Evolutionary conservation across 1,140 invertebrate genomes (phyloP).

Genomic region (Archivesica marissinica): DNA sequence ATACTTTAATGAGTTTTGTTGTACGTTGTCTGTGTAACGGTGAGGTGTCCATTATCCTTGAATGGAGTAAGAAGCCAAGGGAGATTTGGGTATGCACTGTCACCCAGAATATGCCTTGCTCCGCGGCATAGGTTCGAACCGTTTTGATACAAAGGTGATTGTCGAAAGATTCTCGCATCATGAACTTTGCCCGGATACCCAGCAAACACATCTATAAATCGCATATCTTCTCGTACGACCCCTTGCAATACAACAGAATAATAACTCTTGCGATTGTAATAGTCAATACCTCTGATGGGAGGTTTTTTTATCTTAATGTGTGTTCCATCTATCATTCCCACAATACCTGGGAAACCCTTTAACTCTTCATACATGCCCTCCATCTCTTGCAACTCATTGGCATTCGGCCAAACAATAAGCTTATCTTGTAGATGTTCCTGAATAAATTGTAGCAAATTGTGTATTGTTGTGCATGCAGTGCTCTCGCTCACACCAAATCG

Average conservation of each 20-base stretch:
- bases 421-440: neutral
- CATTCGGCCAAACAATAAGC: conserved; percentile 7
- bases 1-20: conserved; percentile 38
- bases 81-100: conserved; percentile 58
- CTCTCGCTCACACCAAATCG: conserved; percentile 19
- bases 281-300: neutral
- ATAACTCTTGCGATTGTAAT: conserved; percentile 39
- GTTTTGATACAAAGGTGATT: neutral
- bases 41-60: conserved; percentile 37
- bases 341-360: conserved; percentile 46
- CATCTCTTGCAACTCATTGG: neutral
- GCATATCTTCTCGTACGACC: conserved; percentile 43
- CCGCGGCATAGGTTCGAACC: neutral
- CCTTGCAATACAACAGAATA: conserved; percentile 49
- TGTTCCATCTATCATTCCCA: conserved; percentile 44
- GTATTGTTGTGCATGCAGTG: neutral
- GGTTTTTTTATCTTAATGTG: conserved; percentile 36
- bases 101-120: conserved; percentile 36
- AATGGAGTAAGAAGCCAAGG: conserved; percentile 14
- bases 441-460: neutral
- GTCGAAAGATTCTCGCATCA: conserved; percentile 18
- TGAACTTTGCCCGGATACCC: conserved; percentile 26
- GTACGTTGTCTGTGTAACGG: conserved; percentile 21
- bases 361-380: neutral
- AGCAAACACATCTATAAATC: conserved; percentile 40